Evolutionary conservation across 2,888 invertebrate species (phyloP).

Genomic region (Plagodis pulveraria): DNA sequence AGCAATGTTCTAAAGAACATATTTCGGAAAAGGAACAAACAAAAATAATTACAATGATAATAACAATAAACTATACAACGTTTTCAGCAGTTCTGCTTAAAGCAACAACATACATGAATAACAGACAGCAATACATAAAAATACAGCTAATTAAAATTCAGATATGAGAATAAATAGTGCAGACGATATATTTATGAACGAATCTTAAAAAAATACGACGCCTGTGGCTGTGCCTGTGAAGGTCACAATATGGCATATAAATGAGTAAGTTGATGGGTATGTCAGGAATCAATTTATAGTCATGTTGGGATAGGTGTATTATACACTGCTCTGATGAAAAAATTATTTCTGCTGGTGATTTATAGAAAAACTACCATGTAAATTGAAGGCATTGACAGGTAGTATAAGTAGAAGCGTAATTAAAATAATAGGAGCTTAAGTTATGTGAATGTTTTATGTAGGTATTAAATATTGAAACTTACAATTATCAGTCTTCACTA

Average conservation of each 20-base stretch:
- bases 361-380: slow-evolving; percentile 24
- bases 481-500: no score
- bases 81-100: neutral
- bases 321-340: slow-evolving; percentile 42
- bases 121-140: slow-evolving; percentile 16
- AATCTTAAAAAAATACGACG: slow-evolving; percentile 29
- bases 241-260: slow-evolving; percentile 47
- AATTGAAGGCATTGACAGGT: slow-evolving; percentile 25
- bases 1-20: no score
- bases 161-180: slow-evolving; percentile 26
- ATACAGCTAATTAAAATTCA: slow-evolving; percentile 27
- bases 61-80: neutral
- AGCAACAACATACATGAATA: slow-evolving; percentile 1
- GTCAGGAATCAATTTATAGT: slow-evolving; percentile 60
- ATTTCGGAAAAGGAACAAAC: no score
- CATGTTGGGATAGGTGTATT: slow-evolving; percentile 46
- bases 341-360: slow-evolving; percentile 32
- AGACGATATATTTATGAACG: slow-evolving; percentile 25
- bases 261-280: slow-evolving; percentile 52
- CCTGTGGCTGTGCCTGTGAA: slow-evolving; percentile 22
- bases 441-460: neutral
- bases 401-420: slow-evolving; percentile 3
- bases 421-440: neutral
- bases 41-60: no score
- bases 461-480: no score